phyloP scores from a whole-genome alignment of 1,140 invertebrate genomes.

The Apolygus lucorum region DNA sequence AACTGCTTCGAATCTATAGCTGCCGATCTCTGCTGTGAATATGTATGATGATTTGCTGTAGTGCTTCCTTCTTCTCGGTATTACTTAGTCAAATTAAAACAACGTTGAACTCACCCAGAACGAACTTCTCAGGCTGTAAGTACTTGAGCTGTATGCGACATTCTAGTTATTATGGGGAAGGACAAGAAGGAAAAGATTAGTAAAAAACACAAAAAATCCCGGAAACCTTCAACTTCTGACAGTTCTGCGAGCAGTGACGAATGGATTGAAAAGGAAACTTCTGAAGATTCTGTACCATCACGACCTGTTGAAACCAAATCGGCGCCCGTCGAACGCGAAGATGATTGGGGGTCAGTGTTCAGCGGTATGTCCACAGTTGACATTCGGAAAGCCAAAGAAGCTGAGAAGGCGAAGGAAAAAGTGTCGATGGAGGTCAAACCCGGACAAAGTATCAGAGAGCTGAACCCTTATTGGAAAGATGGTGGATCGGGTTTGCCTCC shows the following conservation, averaged over 20 bases:
- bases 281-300: neutral
- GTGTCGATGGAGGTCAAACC: constrained; percentile 43
- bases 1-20: no score
- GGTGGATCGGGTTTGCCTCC: constrained; percentile 70
- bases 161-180: no score
- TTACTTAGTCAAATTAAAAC: no score
- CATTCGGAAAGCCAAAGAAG: constrained; percentile 1
- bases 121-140: no score
- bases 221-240: neutral
- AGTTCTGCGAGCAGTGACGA: constrained; percentile 26
- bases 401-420: constrained; percentile 16
- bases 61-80: no score
- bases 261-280: constrained; percentile 32
- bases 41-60: no score
- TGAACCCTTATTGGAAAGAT: constrained; percentile 90
- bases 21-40: no score
- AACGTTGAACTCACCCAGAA: no score
- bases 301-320: neutral
- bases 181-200: neutral
- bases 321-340: neutral
- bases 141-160: no score
- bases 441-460: constrained; percentile 60
- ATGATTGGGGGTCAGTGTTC: constrained; percentile 28
- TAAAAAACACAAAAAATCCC: neutral
- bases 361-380: constrained; percentile 13